Evolutionary conservation across 2,797 vertebrate genomes (phyloP), one percentile per base, ranked within the genome.

Genomic region (Enteromius afrohamiltoni): DNA sequence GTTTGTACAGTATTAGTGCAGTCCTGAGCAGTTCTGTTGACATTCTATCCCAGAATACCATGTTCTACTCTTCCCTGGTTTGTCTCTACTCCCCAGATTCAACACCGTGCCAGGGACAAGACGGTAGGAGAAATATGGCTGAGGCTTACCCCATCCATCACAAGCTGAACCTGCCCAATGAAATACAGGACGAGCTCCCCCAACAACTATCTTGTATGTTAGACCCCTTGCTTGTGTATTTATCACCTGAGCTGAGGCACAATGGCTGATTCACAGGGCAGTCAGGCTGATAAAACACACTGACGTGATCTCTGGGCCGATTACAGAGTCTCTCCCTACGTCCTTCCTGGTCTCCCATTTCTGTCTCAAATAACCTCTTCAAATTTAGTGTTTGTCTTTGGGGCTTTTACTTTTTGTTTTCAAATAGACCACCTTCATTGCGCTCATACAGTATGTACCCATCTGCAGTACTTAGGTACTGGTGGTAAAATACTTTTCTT

Each of bases 131-230:
- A 87, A 87, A 87, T 88, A 88, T 86, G 81, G 76, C 87, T 86
- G n/a, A 68, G 88, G 2, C 87, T 19, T 74, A 31, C 71, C 80
- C 86, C 91, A 95, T 95, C 93, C 92, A 95, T 95, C 95, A 95
- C 91, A 85, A 68, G 85, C 83, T 87, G 89, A 91, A 89, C 89
- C 88, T 79, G 37, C 88, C 88, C 88, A 87, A 88, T 92, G 92
- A 94, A 94, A 93, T 93, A 92, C 91, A 92, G 89, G 91, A 91
- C 67, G 26, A 89, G 88, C 86, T 88, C 87, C 80, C 89, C 91
- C 91, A 90, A 93, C 93, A 93, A 91, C 93, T 93, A 94, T 93
- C 93, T 94, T 91, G 91, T 93, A 93, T 91, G 92, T 93, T 91
- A 90, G 91, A 91, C 92, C 92, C 91, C 91, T 90, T 88, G 91